Percentiles rank a stretch among this genome's conserved stretches.
Evolutionary conservation across 2,888 invertebrate species (phyloP).

Genomic region (Volucella zonaria): DNA sequence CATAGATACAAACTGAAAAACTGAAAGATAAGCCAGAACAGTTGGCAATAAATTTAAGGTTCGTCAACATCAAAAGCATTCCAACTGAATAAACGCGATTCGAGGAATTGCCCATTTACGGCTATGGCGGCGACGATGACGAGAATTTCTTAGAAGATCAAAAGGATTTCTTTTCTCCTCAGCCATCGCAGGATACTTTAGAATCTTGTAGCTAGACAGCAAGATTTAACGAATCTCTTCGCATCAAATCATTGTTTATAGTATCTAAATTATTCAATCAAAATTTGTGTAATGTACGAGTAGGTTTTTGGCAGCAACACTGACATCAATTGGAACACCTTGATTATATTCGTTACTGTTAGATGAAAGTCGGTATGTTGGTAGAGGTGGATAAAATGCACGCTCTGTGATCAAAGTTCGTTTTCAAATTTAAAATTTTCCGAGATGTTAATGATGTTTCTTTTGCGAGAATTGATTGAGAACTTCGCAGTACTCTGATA

Average conservation of each 20-base stretch:
- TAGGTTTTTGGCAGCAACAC: not conserved
- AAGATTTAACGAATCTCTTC: conserved; percentile 19
- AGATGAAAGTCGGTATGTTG: no score
- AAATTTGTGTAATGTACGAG: not conserved
- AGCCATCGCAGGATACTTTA: not conserved
- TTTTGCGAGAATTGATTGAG: not conserved
- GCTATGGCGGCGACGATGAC: no score
- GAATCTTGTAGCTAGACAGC: not conserved
- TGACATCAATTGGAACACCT: conserved; percentile 24
- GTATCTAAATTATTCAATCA: conserved; percentile 38
- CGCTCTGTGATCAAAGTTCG: conserved; percentile 47
- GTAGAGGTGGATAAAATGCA: conserved; percentile 8
- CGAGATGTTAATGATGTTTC: not conserved
- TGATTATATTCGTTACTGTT: not conserved
- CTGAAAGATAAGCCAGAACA: conserved; percentile 13
- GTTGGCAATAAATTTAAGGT: conserved; percentile 44
- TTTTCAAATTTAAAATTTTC: not conserved
- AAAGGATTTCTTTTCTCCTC: conserved; percentile 28
- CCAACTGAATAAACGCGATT: conserved; percentile 55
- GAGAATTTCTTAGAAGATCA: conserved; percentile 51
- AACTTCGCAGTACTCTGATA: no score
- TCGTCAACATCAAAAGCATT: conserved; percentile 58
- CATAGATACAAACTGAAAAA: not conserved
- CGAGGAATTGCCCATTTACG: conserved; percentile 48
- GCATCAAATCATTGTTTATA: conserved; percentile 31